phyloP scores from a whole-genome alignment of 1,140 invertebrate genomes.

The Holotrichia oblita region DNA sequence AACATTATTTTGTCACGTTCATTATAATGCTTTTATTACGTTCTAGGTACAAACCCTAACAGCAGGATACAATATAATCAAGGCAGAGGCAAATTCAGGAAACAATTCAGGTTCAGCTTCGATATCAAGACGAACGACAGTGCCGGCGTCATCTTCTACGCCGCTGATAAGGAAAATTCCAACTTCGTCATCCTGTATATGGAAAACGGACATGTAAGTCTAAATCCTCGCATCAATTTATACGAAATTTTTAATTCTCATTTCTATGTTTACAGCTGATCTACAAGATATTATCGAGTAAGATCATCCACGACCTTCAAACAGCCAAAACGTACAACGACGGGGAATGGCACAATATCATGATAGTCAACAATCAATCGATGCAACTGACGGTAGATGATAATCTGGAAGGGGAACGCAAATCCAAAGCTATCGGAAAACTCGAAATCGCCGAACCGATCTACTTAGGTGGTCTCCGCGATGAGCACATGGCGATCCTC shows the following conservation, averaged over 20 bases:
- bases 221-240: constrained; percentile 27
- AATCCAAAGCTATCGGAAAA: constrained; percentile 65
- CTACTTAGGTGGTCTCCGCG: constrained; percentile 79
- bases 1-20: too few relatives aligned
- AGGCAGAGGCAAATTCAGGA: constrained; percentile 69
- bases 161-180: constrained; percentile 70
- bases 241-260: background rate
- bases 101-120: constrained; percentile 79
- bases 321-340: constrained; percentile 73
- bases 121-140: constrained; percentile 81
- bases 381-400: constrained; percentile 76
- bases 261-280: constrained; percentile 4
- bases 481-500: constrained; percentile 52
- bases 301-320: background rate
- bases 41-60: constrained; percentile 67
- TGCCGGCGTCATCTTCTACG: constrained; percentile 88
- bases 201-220: constrained; percentile 76
- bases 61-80: constrained; percentile 78
- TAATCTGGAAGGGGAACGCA: constrained; percentile 65
- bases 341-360: constrained; percentile 85
- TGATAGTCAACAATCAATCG: constrained; percentile 67
- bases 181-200: constrained; percentile 87
- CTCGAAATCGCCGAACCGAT: constrained; percentile 76
- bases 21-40: too few relatives aligned
- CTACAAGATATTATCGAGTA: background rate